These are phyloP conservation scores for Oreotragus oreotragus DNA, from an alignment of 2,113 vertebrate species.

Conservation along the genomic window DNA sequence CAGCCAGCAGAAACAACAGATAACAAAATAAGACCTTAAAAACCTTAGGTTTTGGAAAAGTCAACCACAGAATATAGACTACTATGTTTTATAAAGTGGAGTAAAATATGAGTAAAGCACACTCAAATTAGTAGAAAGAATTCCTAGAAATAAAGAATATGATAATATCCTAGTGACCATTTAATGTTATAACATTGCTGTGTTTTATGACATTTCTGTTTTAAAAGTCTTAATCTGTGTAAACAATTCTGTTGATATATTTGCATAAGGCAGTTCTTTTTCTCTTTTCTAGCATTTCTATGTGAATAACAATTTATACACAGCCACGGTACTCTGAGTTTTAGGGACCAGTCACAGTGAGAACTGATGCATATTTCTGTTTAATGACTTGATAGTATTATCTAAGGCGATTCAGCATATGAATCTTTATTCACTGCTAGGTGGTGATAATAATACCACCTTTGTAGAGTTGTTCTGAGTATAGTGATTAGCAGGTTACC, in stretches of 20 bases:
- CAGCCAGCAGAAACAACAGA: not conserved
- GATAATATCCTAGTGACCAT: not conserved
- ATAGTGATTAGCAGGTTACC: not conserved
- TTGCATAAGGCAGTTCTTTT: conserved; percentile 8
- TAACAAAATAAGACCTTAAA: not conserved
- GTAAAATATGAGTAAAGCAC: not conserved
- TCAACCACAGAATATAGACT: not conserved
- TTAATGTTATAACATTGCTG: not conserved
- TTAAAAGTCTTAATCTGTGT: not conserved
- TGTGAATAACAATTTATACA: not conserved
- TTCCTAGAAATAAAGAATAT: conserved; percentile 25
- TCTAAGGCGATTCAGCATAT: too few relatives aligned
- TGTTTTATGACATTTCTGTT: not conserved
- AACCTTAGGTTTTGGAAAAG: not conserved
- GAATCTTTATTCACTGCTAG: not conserved
- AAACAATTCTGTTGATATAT: not conserved
- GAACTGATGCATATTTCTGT: not conserved
- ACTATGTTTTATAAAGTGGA: not conserved
- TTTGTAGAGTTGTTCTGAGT: not conserved
- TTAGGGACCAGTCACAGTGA: not conserved
- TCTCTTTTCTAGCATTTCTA: conserved; percentile 12
- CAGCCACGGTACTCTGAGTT: not conserved
- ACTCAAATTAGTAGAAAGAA: not conserved
- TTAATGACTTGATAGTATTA: not conserved
- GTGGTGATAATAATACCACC: not conserved